Percentiles rank a stretch among this genome's conserved stretches.
Evolutionary conservation across 2,888 invertebrate genomes (phyloP).

Genomic region (Plusia festucae): DNA sequence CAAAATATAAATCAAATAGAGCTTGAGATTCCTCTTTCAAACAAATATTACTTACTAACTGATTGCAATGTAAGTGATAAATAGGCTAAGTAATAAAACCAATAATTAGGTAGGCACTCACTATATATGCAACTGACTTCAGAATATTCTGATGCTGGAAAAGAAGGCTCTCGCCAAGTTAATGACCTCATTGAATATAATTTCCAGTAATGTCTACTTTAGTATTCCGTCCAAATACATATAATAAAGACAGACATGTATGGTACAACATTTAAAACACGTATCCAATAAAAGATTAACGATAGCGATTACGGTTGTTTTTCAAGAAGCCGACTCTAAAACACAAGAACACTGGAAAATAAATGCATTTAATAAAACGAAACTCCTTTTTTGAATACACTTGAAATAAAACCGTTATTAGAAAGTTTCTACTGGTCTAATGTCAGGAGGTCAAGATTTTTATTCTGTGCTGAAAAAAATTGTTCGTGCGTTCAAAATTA

Average conservation of each 20-base stretch:
- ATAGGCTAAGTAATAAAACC: too few species aligned
- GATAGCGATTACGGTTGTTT: background rate
- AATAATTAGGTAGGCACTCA: too few species aligned
- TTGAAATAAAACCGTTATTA: conserved; percentile 25
- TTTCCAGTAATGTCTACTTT: background rate
- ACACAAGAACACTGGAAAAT: background rate
- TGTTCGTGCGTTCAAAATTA: background rate
- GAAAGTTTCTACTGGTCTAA: conserved; percentile 50
- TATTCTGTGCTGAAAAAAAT: background rate
- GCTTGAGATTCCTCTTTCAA: too few species aligned
- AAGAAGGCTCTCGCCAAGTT: background rate
- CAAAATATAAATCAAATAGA: too few species aligned
- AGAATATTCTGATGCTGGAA: background rate
- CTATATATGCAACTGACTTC: background rate
- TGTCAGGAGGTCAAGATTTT: conserved; percentile 53
- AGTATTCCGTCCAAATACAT: background rate
- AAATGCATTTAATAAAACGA: background rate
- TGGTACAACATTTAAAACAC: background rate
- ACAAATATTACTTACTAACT: too few species aligned
- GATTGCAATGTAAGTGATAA: too few species aligned
- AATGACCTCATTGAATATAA: background rate
- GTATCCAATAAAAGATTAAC: background rate
- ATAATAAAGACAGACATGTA: background rate
- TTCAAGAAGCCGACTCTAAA: background rate
- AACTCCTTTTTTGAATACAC: conserved; percentile 1